Evolutionary conservation across 2,888 invertebrate species (phyloP).

Genomic region (Conomelus anceps): DNA sequence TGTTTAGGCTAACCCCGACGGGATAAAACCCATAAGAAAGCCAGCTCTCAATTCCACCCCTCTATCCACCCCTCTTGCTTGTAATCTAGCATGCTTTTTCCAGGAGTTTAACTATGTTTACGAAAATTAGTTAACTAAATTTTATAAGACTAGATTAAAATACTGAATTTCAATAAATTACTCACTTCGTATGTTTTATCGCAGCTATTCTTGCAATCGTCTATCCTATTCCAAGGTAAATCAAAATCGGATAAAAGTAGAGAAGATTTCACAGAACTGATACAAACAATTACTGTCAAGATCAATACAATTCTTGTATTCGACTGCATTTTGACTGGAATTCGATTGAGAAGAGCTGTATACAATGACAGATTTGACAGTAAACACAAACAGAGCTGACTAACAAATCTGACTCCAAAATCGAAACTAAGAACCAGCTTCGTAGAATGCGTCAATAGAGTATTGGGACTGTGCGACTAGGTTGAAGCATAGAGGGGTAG

Average conservation of each 20-base stretch:
- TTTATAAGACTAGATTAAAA: too few relatives aligned
- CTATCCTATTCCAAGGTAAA: background rate
- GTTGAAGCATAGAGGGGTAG: background rate
- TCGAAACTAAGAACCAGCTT: background rate
- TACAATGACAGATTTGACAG: too few relatives aligned
- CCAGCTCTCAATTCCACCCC: too few relatives aligned
- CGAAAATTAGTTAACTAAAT: too few relatives aligned
- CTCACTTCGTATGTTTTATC: background rate
- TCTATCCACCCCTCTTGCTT: too few relatives aligned
- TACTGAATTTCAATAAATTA: too few relatives aligned
- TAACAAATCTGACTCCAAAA: background rate
- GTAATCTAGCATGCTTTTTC: too few relatives aligned
- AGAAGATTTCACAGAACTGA: background rate
- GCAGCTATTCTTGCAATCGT: background rate
- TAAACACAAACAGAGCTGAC: background rate
- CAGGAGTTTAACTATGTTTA: too few relatives aligned
- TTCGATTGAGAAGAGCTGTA: background rate
- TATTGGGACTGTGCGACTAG: too few relatives aligned
- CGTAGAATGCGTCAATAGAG: background rate
- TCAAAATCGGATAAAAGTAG: background rate
- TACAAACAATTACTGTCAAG: background rate
- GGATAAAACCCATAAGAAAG: too few relatives aligned
- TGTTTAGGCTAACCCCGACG: too few relatives aligned
- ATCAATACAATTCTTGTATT: background rate
- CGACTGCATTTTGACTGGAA: background rate